Percentiles rank a stretch among this genome's conserved stretches.
Conservation (phyloP, 2,888 invertebrate species). For the Ophion obscuratus region DNA sequence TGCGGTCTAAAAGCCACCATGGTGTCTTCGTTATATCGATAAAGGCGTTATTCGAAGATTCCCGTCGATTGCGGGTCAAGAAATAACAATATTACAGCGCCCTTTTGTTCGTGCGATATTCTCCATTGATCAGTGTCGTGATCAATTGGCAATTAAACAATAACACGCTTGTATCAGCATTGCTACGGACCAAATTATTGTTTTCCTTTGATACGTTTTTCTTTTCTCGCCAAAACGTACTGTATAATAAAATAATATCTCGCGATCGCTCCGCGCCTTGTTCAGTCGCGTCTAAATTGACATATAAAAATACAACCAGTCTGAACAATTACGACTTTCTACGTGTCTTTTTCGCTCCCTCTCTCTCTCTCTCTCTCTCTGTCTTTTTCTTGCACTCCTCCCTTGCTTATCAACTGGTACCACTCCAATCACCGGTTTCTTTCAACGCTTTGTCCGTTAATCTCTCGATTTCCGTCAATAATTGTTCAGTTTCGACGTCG, state of each 20-base stretch:
- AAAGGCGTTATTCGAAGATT: not conserved
- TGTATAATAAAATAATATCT: slow-evolving; percentile 51
- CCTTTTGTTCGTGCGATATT: not conserved
- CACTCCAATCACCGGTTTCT: slow-evolving; percentile 87
- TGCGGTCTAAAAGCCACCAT: not conserved
- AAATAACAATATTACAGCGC: not conserved
- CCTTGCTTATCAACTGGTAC: slow-evolving; percentile 76
- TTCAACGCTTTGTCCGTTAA: slow-evolving; percentile 88
- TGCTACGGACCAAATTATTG: not conserved
- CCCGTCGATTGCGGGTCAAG: not conserved
- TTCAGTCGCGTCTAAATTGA: slow-evolving; percentile 62
- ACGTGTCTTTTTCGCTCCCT: slow-evolving; percentile 12
- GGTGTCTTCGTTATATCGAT: not conserved
- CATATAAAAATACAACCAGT: slow-evolving; percentile 81
- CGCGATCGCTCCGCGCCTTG: slow-evolving; percentile 52
- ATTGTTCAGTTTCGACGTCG: slow-evolving; percentile 88
- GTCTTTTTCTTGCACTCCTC: not conserved
- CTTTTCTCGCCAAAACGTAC: not conserved
- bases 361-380: not conserved
- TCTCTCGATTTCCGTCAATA: slow-evolving; percentile 88
- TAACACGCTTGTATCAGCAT: slow-evolving; percentile 8
- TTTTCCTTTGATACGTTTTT: not conserved
- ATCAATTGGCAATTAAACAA: slow-evolving; percentile 20
- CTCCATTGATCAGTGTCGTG: slow-evolving; percentile 5
- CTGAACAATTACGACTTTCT: slow-evolving; percentile 54